Conservation (phyloP, 53 echinoderm and acorn worm genomes). For the Mesocentrotus franciscanus region DNA sequence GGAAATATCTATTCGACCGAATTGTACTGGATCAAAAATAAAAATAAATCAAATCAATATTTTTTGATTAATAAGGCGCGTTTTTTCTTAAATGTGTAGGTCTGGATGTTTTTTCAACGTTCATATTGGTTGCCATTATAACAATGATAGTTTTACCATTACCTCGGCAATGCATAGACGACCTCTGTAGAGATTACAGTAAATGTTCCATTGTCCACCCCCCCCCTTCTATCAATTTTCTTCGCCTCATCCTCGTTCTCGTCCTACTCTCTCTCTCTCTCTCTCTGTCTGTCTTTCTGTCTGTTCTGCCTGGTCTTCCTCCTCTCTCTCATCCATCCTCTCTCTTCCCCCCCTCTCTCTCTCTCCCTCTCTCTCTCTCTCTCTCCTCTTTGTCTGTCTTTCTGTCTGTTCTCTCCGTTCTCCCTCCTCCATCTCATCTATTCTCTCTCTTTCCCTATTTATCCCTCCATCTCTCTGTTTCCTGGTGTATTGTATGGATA, state of each 20-base stretch:
- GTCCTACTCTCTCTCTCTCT: neutral
- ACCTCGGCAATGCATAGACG: neutral
- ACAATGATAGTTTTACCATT: neutral
- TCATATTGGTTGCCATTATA: neutral
- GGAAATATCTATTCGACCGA: neutral
- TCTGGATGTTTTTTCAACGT: neutral
- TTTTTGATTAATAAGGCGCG: neutral
- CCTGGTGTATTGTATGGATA: conserved; percentile 17
- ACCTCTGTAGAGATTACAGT: neutral
- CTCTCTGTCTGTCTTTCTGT: neutral
- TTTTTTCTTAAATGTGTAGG: neutral
- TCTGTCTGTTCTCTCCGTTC: neutral
- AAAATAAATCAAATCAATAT: neutral
- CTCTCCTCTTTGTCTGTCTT: neutral
- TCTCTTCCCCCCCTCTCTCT: neutral
- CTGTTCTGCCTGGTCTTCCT: neutral
- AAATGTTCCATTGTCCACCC: neutral
- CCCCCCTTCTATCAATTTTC: neutral
- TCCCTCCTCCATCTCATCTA: neutral
- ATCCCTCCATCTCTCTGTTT: neutral
- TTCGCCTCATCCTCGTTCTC: neutral
- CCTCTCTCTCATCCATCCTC: neutral
- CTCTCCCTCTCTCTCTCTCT: neutral
- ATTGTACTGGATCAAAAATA: neutral
- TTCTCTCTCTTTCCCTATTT: neutral